Percentiles rank a stretch among this genome's conserved stretches.
These are phyloP conservation scores for Tanytarsus gracilentus DNA, from an alignment of 2,888 invertebrate species.

Conservation along the genomic window DNA sequence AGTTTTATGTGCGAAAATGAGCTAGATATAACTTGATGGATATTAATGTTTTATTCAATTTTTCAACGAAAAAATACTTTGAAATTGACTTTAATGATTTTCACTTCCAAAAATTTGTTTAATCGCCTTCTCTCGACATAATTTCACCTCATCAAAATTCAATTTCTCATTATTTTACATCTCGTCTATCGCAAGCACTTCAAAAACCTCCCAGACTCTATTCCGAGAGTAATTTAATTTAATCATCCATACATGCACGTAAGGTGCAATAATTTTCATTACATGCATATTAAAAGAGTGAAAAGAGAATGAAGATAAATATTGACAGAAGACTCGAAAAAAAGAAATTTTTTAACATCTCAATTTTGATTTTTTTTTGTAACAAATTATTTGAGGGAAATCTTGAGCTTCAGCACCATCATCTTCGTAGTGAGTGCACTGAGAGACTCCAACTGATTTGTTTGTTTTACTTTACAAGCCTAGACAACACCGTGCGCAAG, in stretches of 20 bases:
- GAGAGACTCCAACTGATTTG: not conserved
- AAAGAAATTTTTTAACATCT: constrained; percentile 10
- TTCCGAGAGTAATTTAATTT: too few relatives aligned
- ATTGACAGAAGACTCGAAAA: not conserved
- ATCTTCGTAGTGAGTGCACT: not conserved
- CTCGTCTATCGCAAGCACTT: too few relatives aligned
- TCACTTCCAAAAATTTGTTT: too few relatives aligned
- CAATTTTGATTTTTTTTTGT: not conserved
- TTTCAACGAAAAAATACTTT: too few relatives aligned
- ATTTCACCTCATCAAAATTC: too few relatives aligned
- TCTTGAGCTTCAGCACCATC: too few relatives aligned
- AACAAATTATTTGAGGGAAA: not conserved
- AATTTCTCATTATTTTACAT: not conserved
- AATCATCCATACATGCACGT: not conserved
- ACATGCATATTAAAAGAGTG: not conserved
- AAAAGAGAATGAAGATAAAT: not conserved
- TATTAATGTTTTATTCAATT: too few relatives aligned
- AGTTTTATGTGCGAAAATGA: too few relatives aligned
- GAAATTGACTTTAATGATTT: too few relatives aligned
- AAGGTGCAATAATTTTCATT: constrained; percentile 8
- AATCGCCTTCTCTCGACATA: too few relatives aligned
- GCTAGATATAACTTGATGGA: too few relatives aligned
- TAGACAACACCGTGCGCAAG: not conserved
- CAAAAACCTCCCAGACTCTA: too few relatives aligned
- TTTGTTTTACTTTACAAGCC: not conserved